Percentiles rank a stretch among this genome's conserved stretches.
phyloP scores from a whole-genome alignment of 2,797 vertebrate species.

The Phoxinus dragarum region DNA sequence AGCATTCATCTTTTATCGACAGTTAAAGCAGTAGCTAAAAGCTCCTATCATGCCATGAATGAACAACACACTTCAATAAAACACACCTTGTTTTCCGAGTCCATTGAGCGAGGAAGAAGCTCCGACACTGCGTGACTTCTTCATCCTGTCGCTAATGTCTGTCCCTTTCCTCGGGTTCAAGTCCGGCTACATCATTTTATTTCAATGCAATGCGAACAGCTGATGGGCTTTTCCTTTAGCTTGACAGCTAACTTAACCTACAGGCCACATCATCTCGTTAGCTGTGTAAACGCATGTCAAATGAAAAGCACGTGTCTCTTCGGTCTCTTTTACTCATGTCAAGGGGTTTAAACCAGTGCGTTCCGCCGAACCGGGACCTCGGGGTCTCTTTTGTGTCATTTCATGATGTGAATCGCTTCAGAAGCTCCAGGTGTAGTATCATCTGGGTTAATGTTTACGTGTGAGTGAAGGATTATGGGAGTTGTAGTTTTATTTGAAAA shows the following conservation, averaged over 20 bases:
- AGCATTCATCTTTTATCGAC: neutral
- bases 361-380: neutral
- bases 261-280: slow-evolving; percentile 25
- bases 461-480: slow-evolving; percentile 1
- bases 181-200: neutral
- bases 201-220: neutral
- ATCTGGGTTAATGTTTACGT: slow-evolving; percentile 6
- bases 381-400: neutral
- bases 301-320: neutral
- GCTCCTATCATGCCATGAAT: too few relatives aligned
- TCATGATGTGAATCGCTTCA: neutral
- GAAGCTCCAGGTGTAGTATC: slow-evolving; percentile 27
- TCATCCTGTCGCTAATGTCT: slow-evolving; percentile 56
- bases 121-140: slow-evolving; percentile 64
- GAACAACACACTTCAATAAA: neutral
- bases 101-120: slow-evolving; percentile 73
- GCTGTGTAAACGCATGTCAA: neutral
- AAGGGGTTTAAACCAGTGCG: neutral
- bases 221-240: neutral
- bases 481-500: neutral
- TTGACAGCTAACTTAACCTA: slow-evolving; percentile 1
- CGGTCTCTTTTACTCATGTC: neutral
- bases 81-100: slow-evolving; percentile 68
- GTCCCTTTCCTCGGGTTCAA: neutral
- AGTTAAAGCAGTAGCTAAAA: neutral